Percentiles rank a stretch among this genome's conserved stretches.
These are phyloP conservation scores for Nansenia antarctica DNA, from an alignment of 2,113 vertebrate genomes.

Conservation along the genomic window DNA sequence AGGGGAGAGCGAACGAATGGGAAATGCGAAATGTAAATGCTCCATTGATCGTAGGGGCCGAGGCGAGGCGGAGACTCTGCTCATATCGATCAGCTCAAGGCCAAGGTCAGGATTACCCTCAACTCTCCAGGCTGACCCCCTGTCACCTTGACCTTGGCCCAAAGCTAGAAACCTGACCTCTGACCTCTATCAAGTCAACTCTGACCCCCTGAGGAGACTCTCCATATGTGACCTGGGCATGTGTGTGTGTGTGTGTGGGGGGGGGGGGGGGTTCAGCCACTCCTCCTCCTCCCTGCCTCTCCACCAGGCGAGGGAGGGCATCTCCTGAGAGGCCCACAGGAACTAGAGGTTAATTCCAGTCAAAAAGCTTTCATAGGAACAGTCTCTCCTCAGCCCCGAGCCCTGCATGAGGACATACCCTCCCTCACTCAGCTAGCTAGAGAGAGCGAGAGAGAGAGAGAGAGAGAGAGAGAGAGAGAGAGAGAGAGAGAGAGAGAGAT, in stretches of 20 bases:
- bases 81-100: conserved; percentile 87
- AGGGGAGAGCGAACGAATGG: background rate
- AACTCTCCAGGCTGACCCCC: conserved; percentile 77
- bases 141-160: conserved; percentile 88
- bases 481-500: conserved; percentile 58
- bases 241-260: too few relatives aligned
- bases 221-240: conserved; percentile 51
- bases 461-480: conserved; percentile 37
- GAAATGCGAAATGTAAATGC: background rate
- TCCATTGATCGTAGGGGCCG: conserved; percentile 64
- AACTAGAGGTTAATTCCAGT: conserved; percentile 86
- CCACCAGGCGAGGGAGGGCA: conserved; percentile 34
- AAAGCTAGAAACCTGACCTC: conserved; percentile 58
- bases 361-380: conserved; percentile 89
- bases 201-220: background rate
- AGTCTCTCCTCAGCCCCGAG: conserved; percentile 72
- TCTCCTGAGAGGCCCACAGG: conserved; percentile 57
- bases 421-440: too few relatives aligned
- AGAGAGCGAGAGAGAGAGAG: conserved; percentile 47
- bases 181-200: conserved; percentile 15
- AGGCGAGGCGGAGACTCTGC: conserved; percentile 72
- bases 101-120: conserved; percentile 82
- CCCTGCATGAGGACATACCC: conserved; percentile 30
- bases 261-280: conserved; percentile 36
- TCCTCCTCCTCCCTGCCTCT: conserved; percentile 11